Evolutionary conservation across 2,797 vertebrate species (phyloP), one percentile per base, ranked within the genome.

Genomic region (Podarcis lilfordi): DNA sequence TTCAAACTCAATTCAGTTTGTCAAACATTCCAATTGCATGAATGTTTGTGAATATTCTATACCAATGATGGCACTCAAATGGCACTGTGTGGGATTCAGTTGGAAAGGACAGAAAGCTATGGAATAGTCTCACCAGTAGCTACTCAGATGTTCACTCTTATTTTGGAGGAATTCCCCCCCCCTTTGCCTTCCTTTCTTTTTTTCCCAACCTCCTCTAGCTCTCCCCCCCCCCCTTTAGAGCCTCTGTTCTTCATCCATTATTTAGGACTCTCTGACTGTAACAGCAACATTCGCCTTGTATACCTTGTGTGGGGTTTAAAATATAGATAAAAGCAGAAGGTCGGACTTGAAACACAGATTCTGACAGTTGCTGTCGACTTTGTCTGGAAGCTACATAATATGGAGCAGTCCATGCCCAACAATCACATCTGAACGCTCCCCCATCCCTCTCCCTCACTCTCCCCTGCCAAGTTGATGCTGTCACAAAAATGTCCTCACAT

Each of bases 241-340:
- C 95, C 95, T 97, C 97, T 97, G 97, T 97, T 94, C 90, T 95
- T 97, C 97, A 98, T 98, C 96, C 97, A 98, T 98, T 97, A 98
- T 98, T 98, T 97, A 98, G 96, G 94, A 77, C 89, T 74, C 94
- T 93, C 96, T 97, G 97, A 97, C 97, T 97, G 97, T 98, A 98
- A 98, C 98, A 98, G 96, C 96, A 96, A 95, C 94, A 93, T 97
- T 97, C 97, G 96, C 97, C 97, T 98, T 98, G 97, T 97, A 98
- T 98, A 98, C 98, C 98, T 98, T 98, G 98, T 98, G 98, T 98
- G 98, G 97, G 98, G 97, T 98, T 98, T 99, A 98, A 99, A 99
- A 99, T 98, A 99, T 99, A 98, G 98, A 98, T 98, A 98, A 98
- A 98, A 99, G 98, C 98, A 97, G 97, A 98, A 98, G 98, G 98